Base-by-base conservation (phyloP, 2,888 invertebrate genomes). In the Crematogaster levior region DNA sequence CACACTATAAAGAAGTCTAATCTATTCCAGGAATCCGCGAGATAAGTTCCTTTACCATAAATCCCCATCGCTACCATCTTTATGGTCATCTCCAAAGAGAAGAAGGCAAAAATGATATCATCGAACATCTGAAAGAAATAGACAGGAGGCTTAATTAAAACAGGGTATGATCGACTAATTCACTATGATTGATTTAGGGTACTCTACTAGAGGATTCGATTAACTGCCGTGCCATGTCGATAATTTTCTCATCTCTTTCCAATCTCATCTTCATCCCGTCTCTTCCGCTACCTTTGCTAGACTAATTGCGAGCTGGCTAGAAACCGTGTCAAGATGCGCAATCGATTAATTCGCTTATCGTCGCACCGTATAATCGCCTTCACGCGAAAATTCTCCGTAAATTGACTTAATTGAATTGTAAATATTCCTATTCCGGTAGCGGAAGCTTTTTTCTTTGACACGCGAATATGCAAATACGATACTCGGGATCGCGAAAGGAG, bases 21-120 rank as follows among this genome's bases (percentile, higher is more conserved):
- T 91, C 99, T 96, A 95, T 99, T 99, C 99, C 99, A 99, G 24
- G 99, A 98, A 95, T 99, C 99, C 0, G 98, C 99, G 93, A 99
- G 96, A 95, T 99, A 99, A 12, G 99, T 97, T 74, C 98, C 97
- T 93, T 97, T 97, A 30, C 99, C 99, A 92, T 97, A 97, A 86
- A 99, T 97, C 30, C 99, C 99, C 98, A 99, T 99, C 53, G 99
- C 99, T 77, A 98, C 97, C 97, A 99, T 98, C 96, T 99, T 99
- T 94, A 99, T 98, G 89, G 97, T 96, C 99, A 99, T 98, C 95
- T 99, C 99, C 94, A 99, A 95, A 70, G 99, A 97, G 95, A 99
- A 99, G 96, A 99, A 99, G 89, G 97, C 98, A 95, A 99, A 99
- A 95, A 99, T 99, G 93, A 99, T 97, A 95, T 99, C 99, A 95